Evolutionary conservation across 2,113 vertebrate species (phyloP).

Genomic region (Oxygymnocypris stewartii): DNA sequence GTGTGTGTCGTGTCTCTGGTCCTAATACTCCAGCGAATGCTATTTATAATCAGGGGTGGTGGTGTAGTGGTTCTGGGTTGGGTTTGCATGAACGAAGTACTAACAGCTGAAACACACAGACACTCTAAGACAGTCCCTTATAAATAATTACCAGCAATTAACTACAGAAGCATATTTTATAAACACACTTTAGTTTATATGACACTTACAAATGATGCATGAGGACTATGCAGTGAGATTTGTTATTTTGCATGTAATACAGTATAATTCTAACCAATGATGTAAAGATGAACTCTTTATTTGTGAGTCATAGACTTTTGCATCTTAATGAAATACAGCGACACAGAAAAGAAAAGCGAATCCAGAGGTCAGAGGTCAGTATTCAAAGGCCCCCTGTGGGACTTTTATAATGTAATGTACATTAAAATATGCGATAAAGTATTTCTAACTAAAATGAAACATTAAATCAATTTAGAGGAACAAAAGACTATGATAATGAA

Average conservation of each 20-base stretch:
- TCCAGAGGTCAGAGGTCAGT: not conserved
- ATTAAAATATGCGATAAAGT: not conserved
- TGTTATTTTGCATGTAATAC: not conserved
- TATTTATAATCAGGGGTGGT: conserved; percentile 74
- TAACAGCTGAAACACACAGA: conserved; percentile 34
- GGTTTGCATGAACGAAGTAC: conserved; percentile 23
- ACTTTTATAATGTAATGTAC: not conserved
- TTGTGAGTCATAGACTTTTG: not conserved
- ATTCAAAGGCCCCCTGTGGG: not conserved
- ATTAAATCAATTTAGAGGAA: not conserved
- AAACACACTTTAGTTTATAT: not conserved
- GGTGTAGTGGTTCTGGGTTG: conserved; percentile 50
- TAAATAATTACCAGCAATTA: not conserved
- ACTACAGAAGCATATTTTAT: not conserved
- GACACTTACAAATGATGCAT: not conserved
- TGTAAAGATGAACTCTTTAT: not conserved
- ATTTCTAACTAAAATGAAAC: not conserved
- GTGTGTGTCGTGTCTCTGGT: conserved; percentile 17
- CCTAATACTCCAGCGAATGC: conserved; percentile 56
- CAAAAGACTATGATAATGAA: not conserved
- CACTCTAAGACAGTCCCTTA: not conserved
- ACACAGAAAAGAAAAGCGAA: conserved; percentile 2
- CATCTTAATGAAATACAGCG: not conserved
- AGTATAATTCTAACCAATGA: not conserved
- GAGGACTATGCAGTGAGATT: not conserved